A percentile compares a stretch with the other conserved stretches of the same genome.
These are phyloP conservation scores for Drosophila lutescens DNA, from an alignment of 2,888 invertebrate genomes.

Conservation along the genomic window DNA sequence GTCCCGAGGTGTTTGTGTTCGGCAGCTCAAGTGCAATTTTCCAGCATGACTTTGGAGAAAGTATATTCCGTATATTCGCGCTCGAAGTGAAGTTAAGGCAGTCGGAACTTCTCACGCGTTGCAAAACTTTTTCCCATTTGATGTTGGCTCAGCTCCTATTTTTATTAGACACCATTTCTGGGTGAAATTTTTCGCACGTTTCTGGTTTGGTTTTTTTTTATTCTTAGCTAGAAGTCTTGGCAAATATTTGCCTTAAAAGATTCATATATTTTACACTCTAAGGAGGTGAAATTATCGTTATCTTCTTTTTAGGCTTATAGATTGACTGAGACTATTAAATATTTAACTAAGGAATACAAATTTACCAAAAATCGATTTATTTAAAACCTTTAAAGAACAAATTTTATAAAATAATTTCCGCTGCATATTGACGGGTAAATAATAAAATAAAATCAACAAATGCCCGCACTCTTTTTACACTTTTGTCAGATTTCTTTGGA, in stretches of 20 bases:
- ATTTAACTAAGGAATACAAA: too few species aligned
- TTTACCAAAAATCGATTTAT: not conserved
- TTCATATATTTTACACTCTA: conserved; percentile 26
- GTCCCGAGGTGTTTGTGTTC: conserved; percentile 49
- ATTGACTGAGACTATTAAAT: too few species aligned
- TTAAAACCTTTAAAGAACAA: not conserved
- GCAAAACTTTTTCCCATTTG: conserved; percentile 60
- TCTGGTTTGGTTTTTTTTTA: conserved; percentile 25
- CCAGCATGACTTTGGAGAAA: conserved; percentile 66
- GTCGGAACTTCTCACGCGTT: conserved; percentile 27
- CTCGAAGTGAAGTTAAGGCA: conserved; percentile 25
- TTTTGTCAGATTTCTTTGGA: conserved; percentile 29
- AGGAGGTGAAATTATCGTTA: not conserved
- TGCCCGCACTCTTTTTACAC: not conserved
- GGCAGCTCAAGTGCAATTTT: conserved; percentile 50
- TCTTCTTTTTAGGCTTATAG: not conserved
- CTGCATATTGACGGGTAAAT: not conserved
- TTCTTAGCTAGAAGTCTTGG: conserved; percentile 31
- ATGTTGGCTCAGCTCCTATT: conserved; percentile 48
- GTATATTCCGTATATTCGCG: conserved; percentile 30
- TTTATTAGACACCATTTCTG: conserved; percentile 48
- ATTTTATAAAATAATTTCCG: conserved; percentile 9
- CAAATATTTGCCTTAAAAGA: conserved; percentile 48
- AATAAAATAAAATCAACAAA: conserved; percentile 4
- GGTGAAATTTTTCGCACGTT: conserved; percentile 11